Conservation (phyloP, 92 coral and sea anemone species). For the Isaurus tuberculatus region DNA sequence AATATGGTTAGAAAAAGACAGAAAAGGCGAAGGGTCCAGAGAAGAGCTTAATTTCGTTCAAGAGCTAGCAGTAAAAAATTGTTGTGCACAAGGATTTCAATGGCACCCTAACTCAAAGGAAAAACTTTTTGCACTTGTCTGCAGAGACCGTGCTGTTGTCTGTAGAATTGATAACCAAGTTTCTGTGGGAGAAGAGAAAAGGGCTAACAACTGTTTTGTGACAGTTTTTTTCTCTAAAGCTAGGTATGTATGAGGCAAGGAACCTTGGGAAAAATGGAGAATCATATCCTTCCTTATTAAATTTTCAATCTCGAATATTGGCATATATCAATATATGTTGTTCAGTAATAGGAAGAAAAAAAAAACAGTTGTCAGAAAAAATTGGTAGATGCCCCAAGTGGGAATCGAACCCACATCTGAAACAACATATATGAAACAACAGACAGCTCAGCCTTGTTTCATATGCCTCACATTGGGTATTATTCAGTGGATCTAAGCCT, state of each 20-base stretch:
- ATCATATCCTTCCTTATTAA: no score
- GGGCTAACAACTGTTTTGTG: background rate
- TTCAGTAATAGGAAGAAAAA: no score
- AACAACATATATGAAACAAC: no score
- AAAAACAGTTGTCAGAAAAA: no score
- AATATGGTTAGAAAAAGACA: conserved; percentile 3
- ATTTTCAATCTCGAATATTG: no score
- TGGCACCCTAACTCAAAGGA: conserved; percentile 24
- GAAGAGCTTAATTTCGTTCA: conserved; percentile 5
- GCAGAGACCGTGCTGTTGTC: conserved; percentile 38
- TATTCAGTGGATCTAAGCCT: no score
- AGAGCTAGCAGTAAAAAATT: conserved; percentile 18
- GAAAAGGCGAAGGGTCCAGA: background rate
- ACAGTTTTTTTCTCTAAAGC: conserved; percentile 11
- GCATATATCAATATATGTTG: no score
- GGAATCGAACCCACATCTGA: no score
- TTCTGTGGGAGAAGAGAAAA: background rate
- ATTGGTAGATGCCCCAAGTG: no score
- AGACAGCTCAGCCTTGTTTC: no score
- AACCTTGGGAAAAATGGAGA: background rate
- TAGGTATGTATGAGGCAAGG: conserved; percentile 7
- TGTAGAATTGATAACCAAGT: conserved; percentile 12
- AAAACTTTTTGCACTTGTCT: conserved; percentile 20
- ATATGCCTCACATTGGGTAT: no score
- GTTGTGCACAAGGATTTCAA: conserved; percentile 13